Evolutionary conservation across 2,113 vertebrate species (phyloP).

Genomic region (Falco punctatus): DNA sequence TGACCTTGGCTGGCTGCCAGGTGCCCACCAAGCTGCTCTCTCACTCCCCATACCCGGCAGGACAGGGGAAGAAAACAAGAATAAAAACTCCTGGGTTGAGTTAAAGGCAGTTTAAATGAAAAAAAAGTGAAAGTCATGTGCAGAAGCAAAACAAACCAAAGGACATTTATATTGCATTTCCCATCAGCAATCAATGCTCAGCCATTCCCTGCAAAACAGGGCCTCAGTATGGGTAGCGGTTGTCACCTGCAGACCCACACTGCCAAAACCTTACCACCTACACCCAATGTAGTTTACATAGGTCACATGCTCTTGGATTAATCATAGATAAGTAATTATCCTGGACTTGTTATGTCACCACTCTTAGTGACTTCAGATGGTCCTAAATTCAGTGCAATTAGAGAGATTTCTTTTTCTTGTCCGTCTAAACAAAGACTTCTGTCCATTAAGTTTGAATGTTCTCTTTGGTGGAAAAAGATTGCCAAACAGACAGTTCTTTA

Average conservation of each 20-base stretch:
- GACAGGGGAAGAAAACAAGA: neutral
- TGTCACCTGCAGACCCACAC: neutral
- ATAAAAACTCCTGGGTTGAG: neutral
- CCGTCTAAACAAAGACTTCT: neutral
- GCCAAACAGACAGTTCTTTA: neutral
- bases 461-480: neutral
- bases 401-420: neutral
- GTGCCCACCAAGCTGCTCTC: neutral
- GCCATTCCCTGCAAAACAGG: neutral
- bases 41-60: fast-evolving
- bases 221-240: fast-evolving
- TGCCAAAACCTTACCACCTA: neutral
- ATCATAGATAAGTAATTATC: neutral
- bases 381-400: neutral
- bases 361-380: neutral
- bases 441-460: neutral
- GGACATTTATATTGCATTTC: neutral
- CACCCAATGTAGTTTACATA: neutral
- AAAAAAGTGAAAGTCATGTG: fast-evolving
- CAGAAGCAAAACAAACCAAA: neutral
- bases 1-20: neutral
- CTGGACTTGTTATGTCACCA: neutral
- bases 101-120: neutral
- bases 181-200: neutral
- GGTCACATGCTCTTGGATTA: neutral